phyloP scores from a whole-genome alignment of 2,797 vertebrate genomes.

The Paedocypris micromegethes region DNA sequence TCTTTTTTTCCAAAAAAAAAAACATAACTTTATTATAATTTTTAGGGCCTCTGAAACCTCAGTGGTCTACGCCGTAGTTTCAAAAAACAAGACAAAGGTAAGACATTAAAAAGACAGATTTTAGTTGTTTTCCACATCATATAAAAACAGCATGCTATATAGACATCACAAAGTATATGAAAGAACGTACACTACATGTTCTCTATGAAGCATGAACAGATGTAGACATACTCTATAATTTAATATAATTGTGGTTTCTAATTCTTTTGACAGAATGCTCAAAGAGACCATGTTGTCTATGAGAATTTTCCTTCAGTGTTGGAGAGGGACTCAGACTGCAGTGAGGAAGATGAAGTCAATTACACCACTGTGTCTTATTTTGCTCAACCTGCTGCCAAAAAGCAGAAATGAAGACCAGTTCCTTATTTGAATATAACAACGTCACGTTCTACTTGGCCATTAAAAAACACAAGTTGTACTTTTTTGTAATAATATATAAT shows the following conservation, averaged over 20 bases:
- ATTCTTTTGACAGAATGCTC: constrained; percentile 7
- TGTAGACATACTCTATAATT: no score
- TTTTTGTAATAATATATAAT: no score
- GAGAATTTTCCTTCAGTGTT: constrained; percentile 35
- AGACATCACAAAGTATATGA: no score
- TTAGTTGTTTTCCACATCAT: no score
- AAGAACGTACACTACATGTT: no score
- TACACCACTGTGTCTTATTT: constrained; percentile 25
- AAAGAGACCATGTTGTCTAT: constrained; percentile 22
- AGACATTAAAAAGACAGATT: not conserved
- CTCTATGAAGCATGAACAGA: no score
- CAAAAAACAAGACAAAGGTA: constrained; percentile 27
- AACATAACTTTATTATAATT: not conserved
- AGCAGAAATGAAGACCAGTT: not conserved
- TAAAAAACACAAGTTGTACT: not conserved
- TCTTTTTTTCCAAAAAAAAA: no score
- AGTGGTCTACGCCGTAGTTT: constrained; percentile 17
- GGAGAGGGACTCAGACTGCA: constrained; percentile 36
- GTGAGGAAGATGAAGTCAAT: constrained; percentile 37
- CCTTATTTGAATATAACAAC: constrained; percentile 28
- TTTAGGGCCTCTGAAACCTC: not conserved
- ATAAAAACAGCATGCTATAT: no score
- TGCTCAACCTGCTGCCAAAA: not conserved
- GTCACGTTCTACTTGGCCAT: constrained; percentile 23
- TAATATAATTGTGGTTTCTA: no score